Evolutionary conservation across 2,888 invertebrate genomes (phyloP), one percentile per base, ranked within the genome.

Genomic region (Epistrophe eligans): DNA sequence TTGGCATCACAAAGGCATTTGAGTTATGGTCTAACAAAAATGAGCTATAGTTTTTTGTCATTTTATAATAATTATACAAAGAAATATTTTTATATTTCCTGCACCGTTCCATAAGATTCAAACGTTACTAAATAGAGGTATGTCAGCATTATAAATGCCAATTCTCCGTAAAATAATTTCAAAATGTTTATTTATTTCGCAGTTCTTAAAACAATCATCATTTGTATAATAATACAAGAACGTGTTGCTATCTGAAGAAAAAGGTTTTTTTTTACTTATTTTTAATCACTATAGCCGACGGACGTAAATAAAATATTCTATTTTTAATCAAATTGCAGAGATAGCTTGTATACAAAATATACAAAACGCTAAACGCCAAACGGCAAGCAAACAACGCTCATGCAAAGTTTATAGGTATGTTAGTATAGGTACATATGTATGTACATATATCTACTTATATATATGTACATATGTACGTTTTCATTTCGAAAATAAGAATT

Each of bases 301-400:
- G 32, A 82, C 85, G 85, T 73, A 82, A 85, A 85, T 85, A 87
- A 82, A 67, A 67, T 87, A 28, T 87, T 87, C 85, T 87, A 87
- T 87, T 87, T 83, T 74, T 87, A 87, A 74, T 58, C 82, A 77
- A 71, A 82, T n/a, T 64, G 66, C 73, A 38, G 24, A 72, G 72
- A 82, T 77, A 77, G 48, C 77, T 72, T 48, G 52, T 71, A 80
- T 57, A 64, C 50, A 64, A 76, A 66, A 48, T 32, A 66, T 66
- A 28, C 32, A 28, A 66, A 66, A 66, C 48, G 45, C 66, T 32
- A 66, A 62, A 62, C 38, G 48, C 32, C 43, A n/a, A 67, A 67
- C 19, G 66, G 48, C 35, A 50, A 19, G 11, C n/a, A 48, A 32
- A 58, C 35, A 62, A 50, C 35, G 66, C 7, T 48, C 32, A 48